Conservation (phyloP, 2,888 invertebrate genomes). For the Platypus cylindrus region DNA sequence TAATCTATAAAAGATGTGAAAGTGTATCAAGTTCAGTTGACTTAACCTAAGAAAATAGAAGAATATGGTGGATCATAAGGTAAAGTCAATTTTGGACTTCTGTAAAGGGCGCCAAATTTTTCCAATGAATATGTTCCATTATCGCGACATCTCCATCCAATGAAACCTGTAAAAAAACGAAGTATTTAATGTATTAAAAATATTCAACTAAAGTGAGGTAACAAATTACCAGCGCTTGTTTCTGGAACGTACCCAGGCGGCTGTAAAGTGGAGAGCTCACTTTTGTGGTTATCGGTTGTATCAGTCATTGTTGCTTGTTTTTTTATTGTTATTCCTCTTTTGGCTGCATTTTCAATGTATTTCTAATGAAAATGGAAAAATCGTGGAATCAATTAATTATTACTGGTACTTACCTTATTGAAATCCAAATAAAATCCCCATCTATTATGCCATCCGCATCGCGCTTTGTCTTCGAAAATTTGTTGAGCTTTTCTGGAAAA, state of each 20-base stretch:
- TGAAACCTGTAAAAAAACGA: slow-evolving; percentile 26
- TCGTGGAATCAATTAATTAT: background rate
- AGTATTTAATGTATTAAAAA: background rate
- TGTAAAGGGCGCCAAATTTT: slow-evolving; percentile 34
- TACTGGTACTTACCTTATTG: slow-evolving; percentile 22
- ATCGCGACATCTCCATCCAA: slow-evolving; percentile 40
- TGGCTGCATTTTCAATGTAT: slow-evolving; percentile 14
- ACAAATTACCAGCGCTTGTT: slow-evolving; percentile 15
- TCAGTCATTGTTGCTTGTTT: no score
- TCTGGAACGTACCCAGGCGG: slow-evolving; percentile 10
- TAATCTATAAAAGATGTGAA: no score
- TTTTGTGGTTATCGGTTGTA: no score
- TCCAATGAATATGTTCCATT: slow-evolving; percentile 32
- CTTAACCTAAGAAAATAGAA: slow-evolving; percentile 24
- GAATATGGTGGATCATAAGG: slow-evolving; percentile 24
- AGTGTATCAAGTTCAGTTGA: background rate
- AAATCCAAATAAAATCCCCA: slow-evolving; percentile 30
- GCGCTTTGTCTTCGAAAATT: slow-evolving; percentile 24
- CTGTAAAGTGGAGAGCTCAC: no score
- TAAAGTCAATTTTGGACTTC: slow-evolving; percentile 34
- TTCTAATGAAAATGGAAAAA: background rate
- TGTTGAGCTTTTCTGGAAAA: slow-evolving; percentile 28
- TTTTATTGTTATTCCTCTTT: slow-evolving; percentile 12
- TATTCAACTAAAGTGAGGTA: background rate
- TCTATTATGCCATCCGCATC: slow-evolving; percentile 25